Evolutionary conservation across 2,888 invertebrate species (phyloP).

Genomic region (Himalopsyche japonica): DNA sequence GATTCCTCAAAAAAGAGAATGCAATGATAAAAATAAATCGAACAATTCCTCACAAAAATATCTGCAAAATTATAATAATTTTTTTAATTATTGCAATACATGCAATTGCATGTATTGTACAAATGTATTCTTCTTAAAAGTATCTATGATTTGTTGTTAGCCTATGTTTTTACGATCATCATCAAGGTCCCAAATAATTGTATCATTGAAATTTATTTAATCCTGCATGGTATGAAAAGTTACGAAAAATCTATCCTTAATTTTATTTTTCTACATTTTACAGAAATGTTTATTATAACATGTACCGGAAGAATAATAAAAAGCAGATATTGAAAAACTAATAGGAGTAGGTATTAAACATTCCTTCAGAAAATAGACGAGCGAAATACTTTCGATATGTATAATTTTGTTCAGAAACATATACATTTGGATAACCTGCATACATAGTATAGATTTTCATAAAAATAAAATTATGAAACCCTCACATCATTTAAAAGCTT

Average conservation of each 20-base stretch:
- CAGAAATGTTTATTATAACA: neutral
- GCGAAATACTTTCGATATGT: constrained; percentile 2
- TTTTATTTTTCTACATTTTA: neutral
- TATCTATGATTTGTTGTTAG: neutral
- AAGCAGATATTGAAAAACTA: neutral
- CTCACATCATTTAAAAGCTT: neutral
- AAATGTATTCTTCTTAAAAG: neutral
- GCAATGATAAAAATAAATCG: neutral
- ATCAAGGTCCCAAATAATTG: constrained; percentile 32
- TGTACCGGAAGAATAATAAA: neutral
- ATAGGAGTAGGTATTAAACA: neutral
- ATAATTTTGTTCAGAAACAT: neutral
- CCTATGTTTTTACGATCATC: neutral
- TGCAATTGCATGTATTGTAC: neutral
- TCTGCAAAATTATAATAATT: neutral
- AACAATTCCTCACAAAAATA: neutral
- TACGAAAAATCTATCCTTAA: constrained; percentile 9
- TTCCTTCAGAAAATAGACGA: constrained; percentile 1
- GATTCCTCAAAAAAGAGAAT: neutral
- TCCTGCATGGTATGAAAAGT: constrained; percentile 11
- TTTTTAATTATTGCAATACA: neutral
- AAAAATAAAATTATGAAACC: neutral
- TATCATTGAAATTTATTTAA: constrained; percentile 12
- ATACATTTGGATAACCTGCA: neutral
- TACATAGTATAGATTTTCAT: neutral